These are phyloP conservation scores for Mola mola DNA, from an alignment of 2,113 vertebrate genomes.

Conservation along the genomic window DNA sequence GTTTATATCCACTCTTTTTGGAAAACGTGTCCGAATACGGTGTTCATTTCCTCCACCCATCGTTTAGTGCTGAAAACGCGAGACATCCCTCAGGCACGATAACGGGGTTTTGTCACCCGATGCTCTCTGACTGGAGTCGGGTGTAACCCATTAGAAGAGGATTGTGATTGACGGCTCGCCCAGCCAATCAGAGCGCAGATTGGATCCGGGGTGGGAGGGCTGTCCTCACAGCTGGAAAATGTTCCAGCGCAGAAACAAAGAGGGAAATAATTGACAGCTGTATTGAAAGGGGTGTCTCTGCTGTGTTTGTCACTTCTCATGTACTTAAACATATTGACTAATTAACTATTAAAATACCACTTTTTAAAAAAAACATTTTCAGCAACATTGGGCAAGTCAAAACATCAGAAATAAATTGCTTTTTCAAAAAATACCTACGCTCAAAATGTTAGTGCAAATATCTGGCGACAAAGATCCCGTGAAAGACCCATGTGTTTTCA, in stretches of 20 bases:
- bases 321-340: no score
- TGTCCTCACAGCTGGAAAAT: slow-evolving; percentile 14
- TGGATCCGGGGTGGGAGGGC: slow-evolving; percentile 42
- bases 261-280: slow-evolving; percentile 25
- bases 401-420: no score
- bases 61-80: background rate
- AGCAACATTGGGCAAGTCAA: no score
- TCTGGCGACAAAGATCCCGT: no score
- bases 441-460: no score
- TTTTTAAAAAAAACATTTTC: no score
- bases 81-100: slow-evolving; percentile 19
- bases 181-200: slow-evolving; percentile 68
- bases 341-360: no score
- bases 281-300: no score
- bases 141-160: slow-evolving; percentile 73
- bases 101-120: slow-evolving; percentile 73
- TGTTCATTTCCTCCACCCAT: background rate
- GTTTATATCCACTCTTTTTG: slow-evolving; percentile 4
- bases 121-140: slow-evolving; percentile 74
- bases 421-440: no score
- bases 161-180: slow-evolving; percentile 59
- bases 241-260: slow-evolving; percentile 61
- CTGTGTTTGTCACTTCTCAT: no score
- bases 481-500: no score
- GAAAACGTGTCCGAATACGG: background rate